Evolutionary conservation across 2,797 vertebrate genomes (phyloP), one percentile per base, ranked within the genome.

Genomic region (Clamator glandarius): DNA sequence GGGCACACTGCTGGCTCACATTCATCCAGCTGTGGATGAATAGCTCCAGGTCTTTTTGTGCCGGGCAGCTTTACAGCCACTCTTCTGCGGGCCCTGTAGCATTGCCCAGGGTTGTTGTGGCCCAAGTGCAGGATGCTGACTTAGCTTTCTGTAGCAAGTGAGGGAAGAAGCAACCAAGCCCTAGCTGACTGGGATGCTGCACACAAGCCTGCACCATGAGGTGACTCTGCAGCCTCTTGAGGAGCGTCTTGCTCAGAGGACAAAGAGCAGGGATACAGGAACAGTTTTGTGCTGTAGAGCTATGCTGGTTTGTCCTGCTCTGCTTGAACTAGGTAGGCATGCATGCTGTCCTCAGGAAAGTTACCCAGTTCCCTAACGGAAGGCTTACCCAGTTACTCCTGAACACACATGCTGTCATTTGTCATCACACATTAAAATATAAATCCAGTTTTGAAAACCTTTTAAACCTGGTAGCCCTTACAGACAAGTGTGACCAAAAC

Each of bases 201-300:
- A 19, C 29, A 16, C 28, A 21, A 3, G 0, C 15, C 44, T n/a
- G 57, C 0, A 0, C 44, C 0, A 0, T 11, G 39, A 76, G 4
- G 1, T 61, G 39, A 42, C 23, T 46, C 39, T 20, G 5, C 54
- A 25, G 29, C 15, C 13, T 39, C 16, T 62, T 33, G n/a, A 39
- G n/a, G 35, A 54, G 15, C 1, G 0, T 35, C 16, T 21, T 80
- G 4, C 42, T 59, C 52, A 67, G 24, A 59, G 74, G 17, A 67
- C 15, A 31, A 16, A 31, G 44, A 57, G 24, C 31, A n/a, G n/a
- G 44, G 33, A 29, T 29, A 9, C 0, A 0, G 51, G 15, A 69
- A 51, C 42, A 25, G 15, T 63, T 62, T 26, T 51, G n/a, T 68
- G 33, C 18, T 2, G 0, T 31, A 41, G 8, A 41, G 17, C 17